phyloP scores from a whole-genome alignment of 2,113 vertebrate species.

The Tricholaema leucomelas region DNA sequence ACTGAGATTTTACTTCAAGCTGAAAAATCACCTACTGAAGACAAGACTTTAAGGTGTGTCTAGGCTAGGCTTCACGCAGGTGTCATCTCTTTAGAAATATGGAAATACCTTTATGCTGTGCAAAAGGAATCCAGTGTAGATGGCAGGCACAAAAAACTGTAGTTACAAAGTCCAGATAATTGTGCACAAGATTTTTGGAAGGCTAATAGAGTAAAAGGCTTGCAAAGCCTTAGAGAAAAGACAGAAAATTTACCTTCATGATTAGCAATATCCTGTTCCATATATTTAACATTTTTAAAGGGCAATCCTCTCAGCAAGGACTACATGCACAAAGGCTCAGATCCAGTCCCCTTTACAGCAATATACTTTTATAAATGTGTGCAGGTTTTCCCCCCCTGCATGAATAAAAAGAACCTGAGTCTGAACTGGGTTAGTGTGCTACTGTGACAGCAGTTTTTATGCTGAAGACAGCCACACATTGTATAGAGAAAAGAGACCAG shows the following conservation, averaged over 20 bases:
- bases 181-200: not conserved
- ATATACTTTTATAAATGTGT: not conserved
- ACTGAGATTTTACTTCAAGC: not conserved
- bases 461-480: not conserved
- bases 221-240: not conserved
- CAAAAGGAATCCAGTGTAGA: not conserved
- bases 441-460: not conserved
- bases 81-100: not conserved
- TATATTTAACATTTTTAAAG: not conserved
- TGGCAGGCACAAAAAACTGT: not conserved
- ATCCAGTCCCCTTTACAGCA: not conserved
- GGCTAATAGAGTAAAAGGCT: not conserved
- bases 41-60: not conserved
- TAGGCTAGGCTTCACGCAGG: not conserved
- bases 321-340: not conserved
- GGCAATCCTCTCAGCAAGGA: not conserved
- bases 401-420: not conserved
- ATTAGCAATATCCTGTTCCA: not conserved
- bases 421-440: not conserved
- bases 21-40: not conserved
- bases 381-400: not conserved
- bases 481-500: not conserved
- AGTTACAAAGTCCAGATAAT: not conserved
- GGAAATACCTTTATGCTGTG: not conserved
- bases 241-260: not conserved